Conservation (phyloP, 2,888 invertebrate genomes). For the Allygus modestus region DNA sequence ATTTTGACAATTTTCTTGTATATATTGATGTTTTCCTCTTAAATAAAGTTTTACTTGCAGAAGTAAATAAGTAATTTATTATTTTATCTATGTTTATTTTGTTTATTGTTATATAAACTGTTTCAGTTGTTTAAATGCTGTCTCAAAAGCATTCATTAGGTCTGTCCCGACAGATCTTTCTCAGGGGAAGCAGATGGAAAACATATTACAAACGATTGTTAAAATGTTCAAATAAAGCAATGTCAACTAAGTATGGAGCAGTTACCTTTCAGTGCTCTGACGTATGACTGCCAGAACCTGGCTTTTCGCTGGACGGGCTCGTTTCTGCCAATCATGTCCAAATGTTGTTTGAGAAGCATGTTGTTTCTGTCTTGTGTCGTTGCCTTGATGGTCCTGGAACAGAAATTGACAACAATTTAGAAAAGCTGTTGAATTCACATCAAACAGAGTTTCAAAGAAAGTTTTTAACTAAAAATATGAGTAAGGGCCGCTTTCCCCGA, state of each 20-base stretch:
- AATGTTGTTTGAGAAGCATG: slow-evolving; percentile 94
- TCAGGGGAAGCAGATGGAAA: background rate
- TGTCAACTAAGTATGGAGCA: background rate
- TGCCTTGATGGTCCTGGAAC: slow-evolving; percentile 74
- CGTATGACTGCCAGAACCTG: slow-evolving; percentile 96
- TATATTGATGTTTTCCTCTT: too few relatives aligned
- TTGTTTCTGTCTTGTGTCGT: slow-evolving; percentile 79
- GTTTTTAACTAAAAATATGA: background rate
- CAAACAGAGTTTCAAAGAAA: slow-evolving; percentile 15
- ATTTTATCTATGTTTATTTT: too few relatives aligned
- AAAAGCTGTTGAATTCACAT: slow-evolving; percentile 4
- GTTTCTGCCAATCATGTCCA: slow-evolving; percentile 96
- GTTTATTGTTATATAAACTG: background rate
- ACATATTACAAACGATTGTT: background rate
- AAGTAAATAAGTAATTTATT: too few relatives aligned
- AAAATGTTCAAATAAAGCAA: background rate
- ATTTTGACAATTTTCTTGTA: too few relatives aligned
- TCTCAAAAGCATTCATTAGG: background rate
- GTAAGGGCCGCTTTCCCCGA: too few relatives aligned
- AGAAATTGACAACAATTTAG: slow-evolving; percentile 63
- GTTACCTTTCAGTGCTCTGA: slow-evolving; percentile 94
- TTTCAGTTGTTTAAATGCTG: background rate
- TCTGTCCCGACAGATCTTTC: slow-evolving; percentile 24
- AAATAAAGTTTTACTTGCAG: too few relatives aligned
- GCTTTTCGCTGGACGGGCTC: slow-evolving; percentile 95